phyloP scores from a whole-genome alignment of 2,113 vertebrate genomes.

The Indicator indicator region DNA sequence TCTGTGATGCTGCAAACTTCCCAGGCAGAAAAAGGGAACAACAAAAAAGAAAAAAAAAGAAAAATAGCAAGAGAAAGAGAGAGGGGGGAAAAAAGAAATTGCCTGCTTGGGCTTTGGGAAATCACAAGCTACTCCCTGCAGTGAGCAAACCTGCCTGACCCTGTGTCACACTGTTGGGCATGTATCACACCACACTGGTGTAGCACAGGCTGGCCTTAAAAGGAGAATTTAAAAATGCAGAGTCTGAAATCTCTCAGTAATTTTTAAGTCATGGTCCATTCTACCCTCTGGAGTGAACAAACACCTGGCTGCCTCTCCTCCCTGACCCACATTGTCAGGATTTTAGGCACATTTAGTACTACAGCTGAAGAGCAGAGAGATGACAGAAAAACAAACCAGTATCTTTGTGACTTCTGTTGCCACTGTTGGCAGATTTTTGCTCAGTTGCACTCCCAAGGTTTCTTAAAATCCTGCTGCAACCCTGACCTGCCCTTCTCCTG shows the following conservation, averaged over 20 bases:
- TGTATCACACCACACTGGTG: fast-evolving
- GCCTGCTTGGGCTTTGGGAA: not conserved
- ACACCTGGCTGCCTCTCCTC: not conserved
- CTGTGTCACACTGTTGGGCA: not conserved
- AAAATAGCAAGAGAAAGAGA: not conserved
- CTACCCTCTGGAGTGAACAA: not conserved
- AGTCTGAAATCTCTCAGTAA: not conserved
- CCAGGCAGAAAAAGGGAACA: not conserved
- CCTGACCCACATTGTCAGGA: not conserved
- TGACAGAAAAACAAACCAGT: fast-evolving
- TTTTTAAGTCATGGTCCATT: not conserved
- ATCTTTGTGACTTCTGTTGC: not conserved
- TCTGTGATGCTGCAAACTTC: conserved; percentile 44
- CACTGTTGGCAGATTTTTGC: not conserved
- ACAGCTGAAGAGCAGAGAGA: not conserved
- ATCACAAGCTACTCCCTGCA: not conserved
- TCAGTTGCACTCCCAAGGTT: not conserved
- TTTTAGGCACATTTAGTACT: not conserved
- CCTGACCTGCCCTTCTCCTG: not conserved
- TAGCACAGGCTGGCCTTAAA: not conserved
- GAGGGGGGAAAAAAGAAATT: not conserved
- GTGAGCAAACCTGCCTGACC: conserved; percentile 22
- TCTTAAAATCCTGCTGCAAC: not conserved
- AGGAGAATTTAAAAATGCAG: not conserved
- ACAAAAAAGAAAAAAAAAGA: not conserved